Evolutionary conservation across 2,888 invertebrate genomes (phyloP).

Genomic region (Apodemia duryi): DNA sequence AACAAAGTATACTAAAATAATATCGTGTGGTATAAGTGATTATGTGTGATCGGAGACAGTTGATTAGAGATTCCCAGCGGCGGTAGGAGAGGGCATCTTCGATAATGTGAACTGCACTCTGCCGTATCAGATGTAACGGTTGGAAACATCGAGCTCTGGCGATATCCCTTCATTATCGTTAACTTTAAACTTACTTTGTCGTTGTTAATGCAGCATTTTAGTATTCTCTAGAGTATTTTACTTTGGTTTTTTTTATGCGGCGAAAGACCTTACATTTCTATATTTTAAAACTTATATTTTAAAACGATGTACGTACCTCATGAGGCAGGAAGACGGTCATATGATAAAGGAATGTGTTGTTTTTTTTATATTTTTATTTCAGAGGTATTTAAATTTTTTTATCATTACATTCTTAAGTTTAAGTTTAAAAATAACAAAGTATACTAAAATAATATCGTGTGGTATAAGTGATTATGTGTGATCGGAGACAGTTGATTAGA

Average conservation of each 20-base stretch:
- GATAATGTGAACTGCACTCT: slow-evolving; percentile 5
- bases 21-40: background rate
- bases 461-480: background rate
- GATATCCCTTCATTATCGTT: background rate
- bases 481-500: slow-evolving; percentile 3
- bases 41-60: background rate
- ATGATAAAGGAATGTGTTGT: too few relatives aligned
- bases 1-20: background rate
- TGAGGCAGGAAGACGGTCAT: too few relatives aligned
- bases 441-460: background rate
- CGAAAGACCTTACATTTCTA: too few relatives aligned
- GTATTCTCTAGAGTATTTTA: background rate
- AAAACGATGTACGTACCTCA: too few relatives aligned
- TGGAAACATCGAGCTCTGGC: background rate
- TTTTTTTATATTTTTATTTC: too few relatives aligned
- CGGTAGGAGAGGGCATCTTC: background rate
- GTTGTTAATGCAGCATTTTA: background rate
- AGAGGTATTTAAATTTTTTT: too few relatives aligned
- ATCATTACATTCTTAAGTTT: too few relatives aligned
- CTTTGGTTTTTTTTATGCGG: too few relatives aligned
- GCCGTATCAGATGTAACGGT: background rate
- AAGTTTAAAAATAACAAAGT: background rate
- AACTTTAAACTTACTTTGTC: slow-evolving; percentile 2
- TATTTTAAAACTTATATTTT: too few relatives aligned
- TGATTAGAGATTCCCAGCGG: slow-evolving; percentile 5